Base-by-base conservation (phyloP, 23 tunicate genomes). In the Styela clava region DNA sequence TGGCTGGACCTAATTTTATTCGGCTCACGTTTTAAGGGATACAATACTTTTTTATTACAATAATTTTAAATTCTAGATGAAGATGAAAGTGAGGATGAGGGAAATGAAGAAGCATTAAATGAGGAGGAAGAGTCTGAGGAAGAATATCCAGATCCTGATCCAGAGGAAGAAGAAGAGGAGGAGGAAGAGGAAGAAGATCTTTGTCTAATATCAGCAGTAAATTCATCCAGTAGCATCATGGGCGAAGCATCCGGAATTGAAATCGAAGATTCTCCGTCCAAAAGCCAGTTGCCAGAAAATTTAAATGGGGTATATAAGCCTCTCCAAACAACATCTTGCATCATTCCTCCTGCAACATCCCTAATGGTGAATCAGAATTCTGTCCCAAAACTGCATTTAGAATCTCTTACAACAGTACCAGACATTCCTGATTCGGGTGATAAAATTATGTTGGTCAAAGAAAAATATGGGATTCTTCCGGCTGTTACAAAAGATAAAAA, bases 191-290 rank as follows among this genome's bases (percentile, higher is more conserved):
- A 76, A 52, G 81, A 76, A 36, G 81, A 76, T 44, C 27, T 76
- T 44, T 76, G 81, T 52, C 31, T 76, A 26, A 76, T 76, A 20
- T 76, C 81, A 23, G 81, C 81, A 36, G 81, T 52, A 20, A 76
- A 76, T 31, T 76, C 81, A 1, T 76, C 81, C 9, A 76, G 81
- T 56, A 76, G 81, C 27, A 52, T 52, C 18, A 52, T 76, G 27
- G 81, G 81, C 21, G 81, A 76, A 1, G 32, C 30, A 21, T 76
- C 67, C 1, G 65, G 30, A 20, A 52, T 76, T 7, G 52, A 76
- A n/a, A 76, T 24, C 23, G n/a, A 24, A 76, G 37, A 44, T 52
- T 37, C 81, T 24, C 2, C 64, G 5, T 29, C 29, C 16, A 16
- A 71, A 71, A 76, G 68, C 31, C 31, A 20, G 28, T 37, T 33